These are phyloP conservation scores for Dendropsophus ebraccatus DNA, from an alignment of 2,113 vertebrate genomes.

Conservation along the genomic window DNA sequence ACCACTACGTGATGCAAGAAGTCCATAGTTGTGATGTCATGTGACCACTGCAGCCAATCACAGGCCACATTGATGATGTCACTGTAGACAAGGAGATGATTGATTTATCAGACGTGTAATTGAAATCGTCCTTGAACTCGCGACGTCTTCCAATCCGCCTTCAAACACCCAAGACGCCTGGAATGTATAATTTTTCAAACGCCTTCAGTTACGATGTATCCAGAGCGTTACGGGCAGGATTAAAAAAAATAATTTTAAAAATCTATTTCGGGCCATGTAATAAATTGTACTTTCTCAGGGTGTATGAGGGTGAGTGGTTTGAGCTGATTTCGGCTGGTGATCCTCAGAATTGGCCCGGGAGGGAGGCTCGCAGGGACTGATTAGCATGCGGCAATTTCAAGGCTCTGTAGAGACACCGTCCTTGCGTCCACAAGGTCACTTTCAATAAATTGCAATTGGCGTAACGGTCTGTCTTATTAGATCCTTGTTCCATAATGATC, in stretches of 20 bases:
- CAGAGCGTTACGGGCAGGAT: not conserved
- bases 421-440: constrained; percentile 44
- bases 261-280: not conserved
- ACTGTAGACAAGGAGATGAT: too few relatives aligned
- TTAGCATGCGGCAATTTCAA: constrained; percentile 54
- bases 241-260: not conserved
- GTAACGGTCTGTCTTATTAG: constrained; percentile 51
- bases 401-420: constrained; percentile 27
- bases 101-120: too few relatives aligned
- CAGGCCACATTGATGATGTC: not conserved
- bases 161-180: not conserved
- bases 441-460: constrained; percentile 59
- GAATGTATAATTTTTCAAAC: not conserved
- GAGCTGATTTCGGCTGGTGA: not conserved
- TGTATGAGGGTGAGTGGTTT: not conserved
- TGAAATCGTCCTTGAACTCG: not conserved
- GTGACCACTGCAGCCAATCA: not conserved
- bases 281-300: not conserved
- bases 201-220: not conserved
- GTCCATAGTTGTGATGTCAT: not conserved
- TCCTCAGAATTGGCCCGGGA: constrained; percentile 56
- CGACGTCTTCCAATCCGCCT: not conserved
- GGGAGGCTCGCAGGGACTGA: constrained; percentile 11
- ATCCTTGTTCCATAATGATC: constrained; percentile 34
- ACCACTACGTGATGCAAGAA: not conserved